Evolutionary conservation across 2,888 invertebrate genomes (phyloP).

Genomic region (Urechis unicinctus): DNA sequence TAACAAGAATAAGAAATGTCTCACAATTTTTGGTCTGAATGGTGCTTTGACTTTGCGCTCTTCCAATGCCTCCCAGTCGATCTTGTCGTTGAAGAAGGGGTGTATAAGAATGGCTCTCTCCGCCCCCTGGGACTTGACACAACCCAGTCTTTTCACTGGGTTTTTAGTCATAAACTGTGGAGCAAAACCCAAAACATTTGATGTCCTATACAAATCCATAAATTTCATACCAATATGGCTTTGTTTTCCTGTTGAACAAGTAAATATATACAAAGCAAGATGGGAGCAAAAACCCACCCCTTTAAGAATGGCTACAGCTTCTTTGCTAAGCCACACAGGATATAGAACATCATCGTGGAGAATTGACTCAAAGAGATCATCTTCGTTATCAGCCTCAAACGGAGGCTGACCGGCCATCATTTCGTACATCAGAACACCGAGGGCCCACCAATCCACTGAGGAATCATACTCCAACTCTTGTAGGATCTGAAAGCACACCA

Average conservation of each 20-base stretch:
- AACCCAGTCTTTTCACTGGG: slow-evolving; percentile 87
- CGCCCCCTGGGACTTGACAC: slow-evolving; percentile 65
- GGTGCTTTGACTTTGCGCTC: slow-evolving; percentile 87
- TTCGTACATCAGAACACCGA: slow-evolving; percentile 97
- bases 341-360: slow-evolving; percentile 95
- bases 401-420: slow-evolving; percentile 99
- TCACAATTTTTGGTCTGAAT: slow-evolving; percentile 95
- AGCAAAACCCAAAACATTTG: slow-evolving; percentile 3
- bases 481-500: slow-evolving; percentile 60
- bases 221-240: not conserved
- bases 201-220: not conserved
- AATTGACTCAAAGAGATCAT: slow-evolving; percentile 97
- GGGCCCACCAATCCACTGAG: slow-evolving; percentile 74
- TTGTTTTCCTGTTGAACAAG: not conserved
- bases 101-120: slow-evolving; percentile 81
- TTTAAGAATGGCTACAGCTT: slow-evolving; percentile 84
- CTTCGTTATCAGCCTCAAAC: slow-evolving; percentile 99
- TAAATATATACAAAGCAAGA: not conserved
- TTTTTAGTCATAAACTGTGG: slow-evolving; percentile 93
- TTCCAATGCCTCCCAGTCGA: slow-evolving; percentile 94
- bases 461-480: slow-evolving; percentile 75
- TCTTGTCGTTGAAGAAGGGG: slow-evolving; percentile 67
- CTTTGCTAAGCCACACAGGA: slow-evolving; percentile 90
- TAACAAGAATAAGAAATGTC: slow-evolving; percentile 30
- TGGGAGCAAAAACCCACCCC: slow-evolving; percentile 53